A percentile compares a stretch with the other conserved stretches of the same genome.
Evolutionary conservation across 2,888 invertebrate species (phyloP).

Genomic region (Nowickia ferox): DNA sequence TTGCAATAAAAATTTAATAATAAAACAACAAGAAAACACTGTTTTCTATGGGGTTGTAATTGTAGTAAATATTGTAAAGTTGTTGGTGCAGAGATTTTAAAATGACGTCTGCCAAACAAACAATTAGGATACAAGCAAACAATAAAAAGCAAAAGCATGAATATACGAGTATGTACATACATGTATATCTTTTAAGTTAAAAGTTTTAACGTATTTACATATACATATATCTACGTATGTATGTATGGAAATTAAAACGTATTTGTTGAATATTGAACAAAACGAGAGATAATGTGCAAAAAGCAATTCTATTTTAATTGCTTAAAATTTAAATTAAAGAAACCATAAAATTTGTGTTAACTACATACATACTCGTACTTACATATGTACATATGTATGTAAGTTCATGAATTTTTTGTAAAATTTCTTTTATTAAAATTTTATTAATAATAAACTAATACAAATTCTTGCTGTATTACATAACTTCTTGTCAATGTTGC

Average conservation of each 20-base stretch:
- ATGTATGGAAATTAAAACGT: background rate
- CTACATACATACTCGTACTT: too few species aligned
- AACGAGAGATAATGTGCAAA: conserved; percentile 1
- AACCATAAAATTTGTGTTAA: conserved; percentile 1
- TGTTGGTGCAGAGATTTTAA: conserved; percentile 44
- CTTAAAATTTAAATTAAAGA: conserved; percentile 32
- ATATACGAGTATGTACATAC: background rate
- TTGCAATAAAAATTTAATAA: conserved; percentile 54
- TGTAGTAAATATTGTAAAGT: conserved; percentile 23
- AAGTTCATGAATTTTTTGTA: background rate
- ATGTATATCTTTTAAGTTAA: too few species aligned
- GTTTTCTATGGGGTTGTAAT: conserved; percentile 19
- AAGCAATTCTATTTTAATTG: conserved; percentile 57
- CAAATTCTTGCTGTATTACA: conserved; percentile 22
- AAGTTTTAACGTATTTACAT: too few species aligned
- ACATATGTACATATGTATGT: too few species aligned
- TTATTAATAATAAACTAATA: conserved; percentile 20
- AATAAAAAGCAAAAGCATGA: conserved; percentile 30
- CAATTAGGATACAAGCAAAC: conserved; percentile 48
- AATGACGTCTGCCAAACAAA: conserved; percentile 63
- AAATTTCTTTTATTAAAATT: conserved; percentile 27
- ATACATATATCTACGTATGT: background rate
- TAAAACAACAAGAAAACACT: conserved; percentile 19
- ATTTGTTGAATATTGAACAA: conserved; percentile 6
- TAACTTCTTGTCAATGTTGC: background rate